Percentiles rank a stretch among this genome's conserved stretches.
Conservation (phyloP, 2,113 vertebrate species). For the Podocnemis expansa region DNA sequence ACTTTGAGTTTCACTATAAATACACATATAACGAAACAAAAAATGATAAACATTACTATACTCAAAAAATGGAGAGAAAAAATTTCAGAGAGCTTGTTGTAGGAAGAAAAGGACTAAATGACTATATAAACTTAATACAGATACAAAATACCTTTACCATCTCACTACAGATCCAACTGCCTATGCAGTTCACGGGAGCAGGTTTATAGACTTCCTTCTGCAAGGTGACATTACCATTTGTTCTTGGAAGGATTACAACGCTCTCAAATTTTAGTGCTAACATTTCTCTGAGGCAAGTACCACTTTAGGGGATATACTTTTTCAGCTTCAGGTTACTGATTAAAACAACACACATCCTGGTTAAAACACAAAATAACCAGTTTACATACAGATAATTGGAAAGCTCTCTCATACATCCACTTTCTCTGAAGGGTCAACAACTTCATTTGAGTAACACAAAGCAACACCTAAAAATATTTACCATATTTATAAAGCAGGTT, state of each 20-base stretch:
- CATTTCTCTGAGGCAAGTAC: background rate
- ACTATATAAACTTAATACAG: background rate
- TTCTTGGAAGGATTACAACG: background rate
- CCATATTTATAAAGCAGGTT: conserved; percentile 93
- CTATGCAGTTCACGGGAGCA: background rate
- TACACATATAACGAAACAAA: background rate
- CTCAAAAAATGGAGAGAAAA: background rate
- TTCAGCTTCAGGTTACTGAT: background rate
- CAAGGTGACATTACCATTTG: background rate
- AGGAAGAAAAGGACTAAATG: background rate
- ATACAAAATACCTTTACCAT: background rate
- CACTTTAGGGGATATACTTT: background rate
- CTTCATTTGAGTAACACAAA: background rate
- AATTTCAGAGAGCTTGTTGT: background rate
- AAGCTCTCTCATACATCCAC: background rate
- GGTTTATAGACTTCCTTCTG: background rate
- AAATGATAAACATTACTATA: background rate
- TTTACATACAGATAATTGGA: background rate
- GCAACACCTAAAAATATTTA: conserved; percentile 60
- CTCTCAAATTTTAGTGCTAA: background rate
- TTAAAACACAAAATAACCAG: background rate
- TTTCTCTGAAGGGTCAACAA: background rate
- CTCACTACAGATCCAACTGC: fast-evolving
- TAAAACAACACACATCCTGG: background rate
- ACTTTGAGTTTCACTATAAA: background rate